Evolutionary conservation across 92 coral and sea anemone species (phyloP), one percentile per base, ranked within the genome.

Genomic region (Umimayanthus kanabou): DNA sequence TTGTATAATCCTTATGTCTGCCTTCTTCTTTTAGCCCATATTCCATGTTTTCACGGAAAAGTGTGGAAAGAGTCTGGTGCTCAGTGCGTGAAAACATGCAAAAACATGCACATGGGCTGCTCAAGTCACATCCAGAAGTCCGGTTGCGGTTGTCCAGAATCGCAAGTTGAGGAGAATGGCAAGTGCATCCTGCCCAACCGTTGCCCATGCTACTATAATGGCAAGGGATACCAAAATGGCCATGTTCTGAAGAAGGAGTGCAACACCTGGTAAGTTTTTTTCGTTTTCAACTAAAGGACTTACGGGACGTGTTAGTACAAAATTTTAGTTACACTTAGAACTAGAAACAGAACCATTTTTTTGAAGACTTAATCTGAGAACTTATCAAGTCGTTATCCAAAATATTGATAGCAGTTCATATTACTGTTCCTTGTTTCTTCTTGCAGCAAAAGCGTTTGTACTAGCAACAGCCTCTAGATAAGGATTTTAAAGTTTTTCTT

Each of bases 81-180:
- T 25, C 71, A 88, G 39, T 88, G 91, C 47, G 88, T 81, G 10
- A 88, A 88, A 47, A 88, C 91, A n/a, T 88, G 91, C 81, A 75
- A 37, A 18, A 88, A 88, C 23, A 80, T 81, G 50, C 91, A 88
- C 67, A 67, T 88, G 71, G 87, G 81, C 10, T 88, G 91, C 79
- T 33, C 81, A 22, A 88, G 47, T 73, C 84, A 40, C 20, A 11
- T 72, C 29, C 85, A 86, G 20, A 73, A 88, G 85, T 85, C 76
- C 39, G 91, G 91, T 4, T 88, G 91, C 11, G 64, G 77, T 42
- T 88, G 91, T 42, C 81, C 88, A 4, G 47, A 88, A 8, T 80
- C 88, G 40, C 75, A 45, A 61, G 91, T 88, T 14, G 87, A 81
- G 15, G 82, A 81, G 47, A 82, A 74, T 74, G 91, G 91, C 37